Base-by-base conservation (phyloP, 2,797 vertebrate genomes). In the Hyperoplus immaculatus region DNA sequence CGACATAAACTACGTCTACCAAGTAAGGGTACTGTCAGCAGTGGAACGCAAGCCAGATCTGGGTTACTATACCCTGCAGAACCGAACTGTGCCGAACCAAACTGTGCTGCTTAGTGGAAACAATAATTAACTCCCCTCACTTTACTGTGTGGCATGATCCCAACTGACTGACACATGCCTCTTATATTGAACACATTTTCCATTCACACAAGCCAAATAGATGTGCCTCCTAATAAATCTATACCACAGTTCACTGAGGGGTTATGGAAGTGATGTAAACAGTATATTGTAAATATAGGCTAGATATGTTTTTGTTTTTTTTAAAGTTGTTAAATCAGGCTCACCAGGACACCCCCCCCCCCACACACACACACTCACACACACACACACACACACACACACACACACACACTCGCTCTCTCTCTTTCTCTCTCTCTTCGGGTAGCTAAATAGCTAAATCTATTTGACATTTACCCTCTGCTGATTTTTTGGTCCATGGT, bases 401-500 rank as follows among this genome's bases (percentile, higher is more conserved):
- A 39, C n/a, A 18, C 58, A 63, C 3, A 50, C 72, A 46, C 38
- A 39, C 29, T 2, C 29, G 29, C 29, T 29, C 29, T 29, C 29
- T 2, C 29, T 29, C 29, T 29, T 3, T 29, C 29, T 21, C 21
- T 21, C 21, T 29, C 46, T 38, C 56, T 8, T 42, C 38, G 55
- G 78, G 76, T 71, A 57, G 67, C 61, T 77, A 64, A 67, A 79
- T 76, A 57, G 67, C 61, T 77, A 64, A 67, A 79, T 76, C 71
- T 71, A 69, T 79, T 39, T 80, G 83, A 88, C 87, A 78, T 82
- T 72, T 74, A 58, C 53, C 68, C 80, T 66, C 67, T 49, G 77
- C 55, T 82, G 45, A 43, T 13, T 69, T 39, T 60, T 80, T 74
- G 62, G 39, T 78, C 69, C 29, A 36, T n/a, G 8, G 0, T 59